Base-by-base conservation (phyloP, 2,113 vertebrate genomes). In the Platysternon megacephalum region DNA sequence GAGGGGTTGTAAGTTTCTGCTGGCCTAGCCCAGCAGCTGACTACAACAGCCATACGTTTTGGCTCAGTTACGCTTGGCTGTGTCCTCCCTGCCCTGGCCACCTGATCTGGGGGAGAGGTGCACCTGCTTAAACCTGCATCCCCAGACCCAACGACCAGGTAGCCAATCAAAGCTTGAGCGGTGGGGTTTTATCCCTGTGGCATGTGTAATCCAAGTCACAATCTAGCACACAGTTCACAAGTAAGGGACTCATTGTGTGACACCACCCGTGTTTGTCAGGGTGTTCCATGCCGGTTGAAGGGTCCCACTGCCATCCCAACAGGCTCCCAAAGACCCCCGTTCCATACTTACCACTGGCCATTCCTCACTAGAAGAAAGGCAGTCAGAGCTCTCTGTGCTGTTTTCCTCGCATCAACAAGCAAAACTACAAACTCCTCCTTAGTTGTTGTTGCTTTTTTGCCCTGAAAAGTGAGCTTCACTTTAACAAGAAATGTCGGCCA, bases 191-290 rank as follows among this genome's bases (percentile, higher is more conserved):
- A 28, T 28, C 74, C 42, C 74, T 28, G 6, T 29, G 42, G 74
- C 13, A 5, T 9, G 3, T 44, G 48, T 53, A 3, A 0, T 49
- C 19, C 42, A 39, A 74, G 49, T 46, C 28, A 5, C 0, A 8
- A 4, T 5, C 9, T 32, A 1, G 0, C 32, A 10, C 2, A 7
- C 24, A 28, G 5, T n/a, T 85, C 0, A 1, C 21, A 44, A 35
- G 2, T 2, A 76, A 78, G 26, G 16, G 26, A 29, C 46, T 65
- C 1, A 0, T 17, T 1, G 0, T 1, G 4, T 0, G 1, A 52
- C 1, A n/a, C 5, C 19, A 39, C 1, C 5, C 0, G 1, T 1
- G 49, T 28, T 51, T 19, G 26, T 35, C 2, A 0, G 2, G 61
- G 48, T 35, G 19, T 39, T 72, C 19, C 19, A 17, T 5, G 65